Conservation (phyloP, 2,797 vertebrate genomes). For the Chelon auratus region DNA sequence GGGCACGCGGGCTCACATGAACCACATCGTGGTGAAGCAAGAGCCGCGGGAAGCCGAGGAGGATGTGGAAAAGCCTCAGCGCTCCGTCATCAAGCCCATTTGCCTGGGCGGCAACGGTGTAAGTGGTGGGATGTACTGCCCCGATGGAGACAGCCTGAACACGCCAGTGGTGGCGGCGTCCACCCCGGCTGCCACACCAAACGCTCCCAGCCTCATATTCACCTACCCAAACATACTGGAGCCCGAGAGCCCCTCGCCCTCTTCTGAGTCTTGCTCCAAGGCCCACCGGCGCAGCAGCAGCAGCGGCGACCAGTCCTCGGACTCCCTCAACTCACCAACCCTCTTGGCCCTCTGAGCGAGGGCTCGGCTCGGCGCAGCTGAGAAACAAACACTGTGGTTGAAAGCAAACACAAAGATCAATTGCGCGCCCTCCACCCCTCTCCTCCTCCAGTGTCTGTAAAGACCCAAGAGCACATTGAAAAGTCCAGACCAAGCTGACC, state of each 20-base stretch:
- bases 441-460: conserved; percentile 55
- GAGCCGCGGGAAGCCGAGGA: conserved; percentile 90
- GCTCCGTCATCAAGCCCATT: conserved; percentile 99
- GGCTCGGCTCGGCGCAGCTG: conserved; percentile 6
- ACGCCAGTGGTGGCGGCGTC: conserved; percentile 96
- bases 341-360: conserved; percentile 93
- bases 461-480: conserved; percentile 68
- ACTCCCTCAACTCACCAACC: conserved; percentile 99
- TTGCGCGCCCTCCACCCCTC: conserved; percentile 11
- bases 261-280: conserved; percentile 99
- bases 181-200: conserved; percentile 94
- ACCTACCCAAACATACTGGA: conserved; percentile 98
- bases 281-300: conserved; percentile 99
- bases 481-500: conserved; percentile 74
- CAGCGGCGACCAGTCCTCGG: conserved; percentile 98
- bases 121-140: conserved; percentile 85
- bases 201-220: conserved; percentile 95
- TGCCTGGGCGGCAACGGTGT: conserved; percentile 87
- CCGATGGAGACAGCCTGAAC: conserved; percentile 97
- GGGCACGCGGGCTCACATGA: conserved; percentile 76
- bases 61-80: conserved; percentile 85
- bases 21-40: conserved; percentile 94
- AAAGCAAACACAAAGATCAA: conserved; percentile 46
- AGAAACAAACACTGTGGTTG: conserved; percentile 72
- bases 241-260: conserved; percentile 95